A percentile compares a stretch with the other conserved stretches of the same genome.
These are phyloP conservation scores for Alethe diademata DNA, from an alignment of 2,113 vertebrate species.

Conservation along the genomic window DNA sequence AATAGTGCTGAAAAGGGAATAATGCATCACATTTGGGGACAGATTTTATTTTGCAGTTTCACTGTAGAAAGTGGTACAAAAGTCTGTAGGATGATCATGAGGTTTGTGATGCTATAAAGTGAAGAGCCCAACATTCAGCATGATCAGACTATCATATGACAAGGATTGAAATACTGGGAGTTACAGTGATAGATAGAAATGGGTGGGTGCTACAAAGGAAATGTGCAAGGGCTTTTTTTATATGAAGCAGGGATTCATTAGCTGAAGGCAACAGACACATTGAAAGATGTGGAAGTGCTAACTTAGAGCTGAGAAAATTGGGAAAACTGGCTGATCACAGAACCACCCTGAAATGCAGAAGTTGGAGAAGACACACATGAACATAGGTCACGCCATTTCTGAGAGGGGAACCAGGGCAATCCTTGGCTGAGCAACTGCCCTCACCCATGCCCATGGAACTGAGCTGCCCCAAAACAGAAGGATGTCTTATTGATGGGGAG, in stretches of 20 bases:
- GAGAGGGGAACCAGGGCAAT: neutral
- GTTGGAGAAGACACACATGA: neutral
- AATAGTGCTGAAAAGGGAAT: neutral
- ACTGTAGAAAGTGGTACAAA: neutral
- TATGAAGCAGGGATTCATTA: neutral
- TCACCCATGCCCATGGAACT: neutral
- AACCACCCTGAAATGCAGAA: neutral
- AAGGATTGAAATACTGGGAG: neutral
- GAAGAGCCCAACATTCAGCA: neutral
- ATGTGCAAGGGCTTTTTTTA: neutral
- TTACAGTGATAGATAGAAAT: neutral
- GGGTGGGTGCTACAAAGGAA: neutral
- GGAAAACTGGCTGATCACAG: neutral
- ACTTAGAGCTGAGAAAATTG: neutral
- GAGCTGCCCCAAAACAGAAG: neutral
- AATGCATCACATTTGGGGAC: neutral
- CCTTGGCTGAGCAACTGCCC: neutral
- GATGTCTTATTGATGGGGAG: neutral
- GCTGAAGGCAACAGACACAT: neutral
- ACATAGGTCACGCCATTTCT: neutral
- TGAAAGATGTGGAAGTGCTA: neutral
- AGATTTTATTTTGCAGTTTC: neutral
- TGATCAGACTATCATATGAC: neutral
- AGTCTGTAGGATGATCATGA: neutral
- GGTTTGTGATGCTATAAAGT: neutral